phyloP scores from a whole-genome alignment of 1,140 invertebrate genomes.

The Scaptomyza graminum region DNA sequence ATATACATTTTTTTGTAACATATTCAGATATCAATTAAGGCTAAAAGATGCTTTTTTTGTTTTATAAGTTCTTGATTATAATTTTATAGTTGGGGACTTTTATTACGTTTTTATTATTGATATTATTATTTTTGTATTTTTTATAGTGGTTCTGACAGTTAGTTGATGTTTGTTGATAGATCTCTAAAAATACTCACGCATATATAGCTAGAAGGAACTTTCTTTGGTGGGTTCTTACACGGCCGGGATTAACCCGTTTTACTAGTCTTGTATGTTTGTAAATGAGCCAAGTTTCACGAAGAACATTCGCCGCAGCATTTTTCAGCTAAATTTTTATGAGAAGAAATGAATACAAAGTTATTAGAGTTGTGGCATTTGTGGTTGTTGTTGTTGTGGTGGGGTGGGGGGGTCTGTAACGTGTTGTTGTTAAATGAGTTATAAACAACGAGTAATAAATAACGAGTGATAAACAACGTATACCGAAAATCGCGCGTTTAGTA shows the following conservation, averaged over 20 bases:
- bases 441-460: background rate
- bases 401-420: background rate
- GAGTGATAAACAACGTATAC: background rate
- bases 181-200: constrained; percentile 91
- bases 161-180: constrained; percentile 68
- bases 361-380: constrained; percentile 64
- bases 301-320: constrained; percentile 99
- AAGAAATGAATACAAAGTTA: constrained; percentile 82
- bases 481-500: too few relatives aligned
- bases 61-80: constrained; percentile 25
- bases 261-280: constrained; percentile 99
- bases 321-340: constrained; percentile 90
- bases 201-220: constrained; percentile 99
- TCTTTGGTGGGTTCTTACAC: constrained; percentile 98
- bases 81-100: constrained; percentile 19
- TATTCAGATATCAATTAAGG: background rate
- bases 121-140: constrained; percentile 26
- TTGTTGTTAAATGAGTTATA: constrained; percentile 21
- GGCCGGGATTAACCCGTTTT: constrained; percentile 97
- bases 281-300: constrained; percentile 99
- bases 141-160: constrained; percentile 58
- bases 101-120: constrained; percentile 16
- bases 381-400: too few relatives aligned
- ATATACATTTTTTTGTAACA: background rate
- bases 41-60: constrained; percentile 4